These are phyloP conservation scores for Axis porcinus DNA, from an alignment of 2,113 vertebrate genomes.

Conservation along the genomic window DNA sequence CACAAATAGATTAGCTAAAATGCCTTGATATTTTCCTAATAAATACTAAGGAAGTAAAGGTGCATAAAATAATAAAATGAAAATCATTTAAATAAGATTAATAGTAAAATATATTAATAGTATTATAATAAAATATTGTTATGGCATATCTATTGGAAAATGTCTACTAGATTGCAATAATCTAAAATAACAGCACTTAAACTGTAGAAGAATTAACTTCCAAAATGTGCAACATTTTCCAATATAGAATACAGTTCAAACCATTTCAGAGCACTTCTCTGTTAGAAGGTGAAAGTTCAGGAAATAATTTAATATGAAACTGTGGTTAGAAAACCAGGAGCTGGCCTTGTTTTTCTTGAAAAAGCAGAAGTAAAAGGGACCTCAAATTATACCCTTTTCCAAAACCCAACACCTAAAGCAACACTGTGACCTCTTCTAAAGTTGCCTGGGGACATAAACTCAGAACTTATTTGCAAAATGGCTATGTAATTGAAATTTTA, in stretches of 20 bases:
- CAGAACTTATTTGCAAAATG: conserved; percentile 15
- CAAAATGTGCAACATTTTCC: neutral
- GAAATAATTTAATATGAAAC: conserved; percentile 37
- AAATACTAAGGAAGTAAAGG: neutral
- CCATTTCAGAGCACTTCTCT: neutral
- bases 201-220: neutral
- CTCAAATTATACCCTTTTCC: conserved; percentile 38
- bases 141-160: neutral
- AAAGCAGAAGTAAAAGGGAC: conserved; percentile 30
- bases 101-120: neutral
- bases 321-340: conserved; percentile 41
- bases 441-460: conserved; percentile 1
- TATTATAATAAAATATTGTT: neutral
- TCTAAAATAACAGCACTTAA: neutral
- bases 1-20: neutral
- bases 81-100: neutral
- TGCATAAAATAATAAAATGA: neutral
- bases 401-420: conserved; percentile 44
- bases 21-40: neutral
- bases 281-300: conserved; percentile 32
- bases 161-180: neutral
- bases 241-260: neutral
- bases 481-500: conserved; percentile 44
- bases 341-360: conserved; percentile 54
- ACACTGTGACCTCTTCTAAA: neutral